These are phyloP conservation scores for Bujurquina vittata DNA, from an alignment of 2,113 vertebrate species.

Conservation along the genomic window DNA sequence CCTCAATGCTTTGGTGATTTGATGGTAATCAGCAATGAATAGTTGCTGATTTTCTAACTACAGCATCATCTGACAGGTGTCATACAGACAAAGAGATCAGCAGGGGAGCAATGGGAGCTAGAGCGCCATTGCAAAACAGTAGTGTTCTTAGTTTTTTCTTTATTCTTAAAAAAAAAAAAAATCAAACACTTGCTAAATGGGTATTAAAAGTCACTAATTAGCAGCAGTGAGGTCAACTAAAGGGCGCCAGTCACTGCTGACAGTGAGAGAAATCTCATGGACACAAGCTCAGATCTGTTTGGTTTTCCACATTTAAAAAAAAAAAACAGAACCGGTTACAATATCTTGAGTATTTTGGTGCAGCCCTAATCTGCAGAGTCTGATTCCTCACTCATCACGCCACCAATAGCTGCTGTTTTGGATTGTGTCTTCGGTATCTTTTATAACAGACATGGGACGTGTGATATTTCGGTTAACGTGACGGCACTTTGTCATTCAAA, in stretches of 20 bases:
- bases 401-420: constrained; percentile 45
- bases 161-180: no score
- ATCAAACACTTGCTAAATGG: neutral
- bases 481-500: neutral
- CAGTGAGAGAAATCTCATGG: neutral
- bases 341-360: neutral
- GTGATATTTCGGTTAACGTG: neutral
- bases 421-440: constrained; percentile 30
- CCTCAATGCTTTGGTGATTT: neutral
- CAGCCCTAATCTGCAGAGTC: constrained; percentile 4
- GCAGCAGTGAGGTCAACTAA: neutral
- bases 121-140: neutral
- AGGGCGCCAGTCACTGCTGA: neutral
- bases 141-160: neutral
- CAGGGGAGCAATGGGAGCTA: neutral
- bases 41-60: neutral
- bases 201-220: neutral
- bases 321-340: neutral
- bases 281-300: neutral
- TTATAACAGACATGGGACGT: constrained; percentile 5
- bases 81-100: neutral
- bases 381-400: constrained; percentile 33
- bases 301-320: neutral
- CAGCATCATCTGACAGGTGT: neutral
- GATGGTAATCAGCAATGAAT: neutral